Base-by-base conservation (phyloP, 2,888 invertebrate species). In the Macroteleia sp. region DNA sequence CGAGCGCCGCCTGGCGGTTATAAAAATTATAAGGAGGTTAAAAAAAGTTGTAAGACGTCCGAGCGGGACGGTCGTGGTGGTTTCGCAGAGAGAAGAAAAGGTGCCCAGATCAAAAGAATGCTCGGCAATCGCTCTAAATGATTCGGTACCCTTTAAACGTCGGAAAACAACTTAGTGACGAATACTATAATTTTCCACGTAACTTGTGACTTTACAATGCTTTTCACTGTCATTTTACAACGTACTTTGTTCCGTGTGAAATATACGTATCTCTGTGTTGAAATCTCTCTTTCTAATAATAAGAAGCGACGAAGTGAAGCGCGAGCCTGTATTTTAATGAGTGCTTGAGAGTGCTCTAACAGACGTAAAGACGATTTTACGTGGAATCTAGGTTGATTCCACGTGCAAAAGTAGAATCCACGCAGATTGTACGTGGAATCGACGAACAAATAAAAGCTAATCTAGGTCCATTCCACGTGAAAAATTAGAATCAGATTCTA, bases 271-370 rank as follows among this genome's bases (percentile, higher is more conserved):
- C 32, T 69, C 28, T 22, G 20, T 2, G 14, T 17, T 34, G 12
- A 28, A 36, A 22, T 22, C 14, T 10, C 44, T 42, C 28, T 16
- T 36, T 42, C 36, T 56, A 41, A 69, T 28, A 57, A 67, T 34
- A 57, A 69, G 57, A 56, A 57, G 67, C 57, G 57, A 69, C 48
- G 69, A 57, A 50, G 57, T 64, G 57, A 66, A 73, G 62, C 61
- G 32, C 48, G 44, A 67, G 48, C 28, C 56, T 67, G 70, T 52
- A 46, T 54, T 46, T n/a, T 48, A 39, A 36, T 67, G 67, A 19
- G 36, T 56, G 39, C 56, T 67, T 39, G 36, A 56, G n/a, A n/a
- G n/a, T n/a, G n/a, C n/a, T n/a, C n/a, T n/a, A n/a, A n/a, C n/a
- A n/a, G n/a, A n/a, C n/a, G n/a, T n/a, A n/a, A n/a, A n/a, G n/a